Evolutionary conservation across 2,113 vertebrate species (phyloP), one percentile per base, ranked within the genome.

Genomic region (Ifrita kowaldi): DNA sequence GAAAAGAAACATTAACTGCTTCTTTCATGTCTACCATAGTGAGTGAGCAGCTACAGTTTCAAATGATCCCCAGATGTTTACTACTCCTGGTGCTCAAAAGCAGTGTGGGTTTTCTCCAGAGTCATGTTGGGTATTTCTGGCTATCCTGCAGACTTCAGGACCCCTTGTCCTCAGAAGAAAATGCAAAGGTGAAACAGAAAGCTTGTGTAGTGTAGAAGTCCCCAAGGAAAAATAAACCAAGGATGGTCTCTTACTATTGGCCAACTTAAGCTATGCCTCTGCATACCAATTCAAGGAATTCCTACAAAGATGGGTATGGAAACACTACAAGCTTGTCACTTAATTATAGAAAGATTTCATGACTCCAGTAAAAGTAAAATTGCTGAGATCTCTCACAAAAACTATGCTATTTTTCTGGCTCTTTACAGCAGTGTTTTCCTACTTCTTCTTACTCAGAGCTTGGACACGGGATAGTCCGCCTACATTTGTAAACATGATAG

Each of bases 171-270:
- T 83, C 90, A 91, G 64, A 96, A 93, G 82, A 93, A 95, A 97
- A 81, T 63, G 84, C 59, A 93, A 91, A 96, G 87, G 91, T 97
- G 83, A 95, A 73, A 83, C 20, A 92, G 90, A 93, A 93, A 69
- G 64, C 33, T 33, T 84, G 59, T 60, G 64, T 64, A 87, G 75
- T 74, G 57, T 33, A 90, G 59, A 93, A 95, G 57, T 94, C 89
- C 63, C 8, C n/a, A 91, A 69, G 84, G 92, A 89, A 95, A 98
- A 98, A 97, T 87, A 97, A 97, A 96, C 94, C 84, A 76, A 94
- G 81, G 87, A 97, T 47, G n/a, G 57, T 89, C 39, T 95, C 88
- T 65, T 76, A 73, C 28, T 52, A 75, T 46, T 84, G 53, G 83
- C 42, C 63, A 82, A 93, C 60, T 88, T 79, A 89, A 97, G 92